Evolutionary conservation across 2,113 vertebrate species (phyloP), one percentile per base, ranked within the genome.

Genomic region (Corythaeola cristata): DNA sequence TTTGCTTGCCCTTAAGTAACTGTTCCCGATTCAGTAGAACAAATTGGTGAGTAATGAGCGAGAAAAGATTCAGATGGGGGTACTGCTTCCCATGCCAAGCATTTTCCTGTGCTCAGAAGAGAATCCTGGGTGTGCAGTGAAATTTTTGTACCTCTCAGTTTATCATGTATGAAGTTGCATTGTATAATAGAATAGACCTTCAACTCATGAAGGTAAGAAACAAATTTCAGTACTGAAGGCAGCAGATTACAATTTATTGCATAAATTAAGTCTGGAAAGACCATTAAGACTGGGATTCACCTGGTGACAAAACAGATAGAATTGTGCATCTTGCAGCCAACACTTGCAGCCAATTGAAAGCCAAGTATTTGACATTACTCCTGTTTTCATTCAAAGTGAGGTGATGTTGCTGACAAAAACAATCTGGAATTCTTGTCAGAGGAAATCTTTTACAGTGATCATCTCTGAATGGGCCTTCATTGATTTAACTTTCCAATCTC

Each of bases 11-110:
- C 64, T 81, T 39, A 95, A 68, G n/a, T 37, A 32, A 8, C 59
- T 44, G 30, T 84, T 94, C 47, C 75, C 78, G 56, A 67, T 91
- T 91, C 79, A 78, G 47, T 53, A 75, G 66, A 94, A 84, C 47
- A 83, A 95, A 71, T 15, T 78, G 83, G 83, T 33, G 73, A 49
- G 45, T 78, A 71, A 55, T 3, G 16, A 73, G 27, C 17, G 62
- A 74, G 72, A 75, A 58, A 35, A 72, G 19, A 27, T 71, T 80
- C 33, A 67, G 39, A 33, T 33, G 39, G 26, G 12, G 39, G 39
- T 41, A 35, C n/a, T 88, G 2, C 32, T 75, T 64, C 64, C 80
- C n/a, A 33, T 45, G n/a, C 32, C 56, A 56, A 49, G 16, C 18
- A 23, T 22, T 24, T 5, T 84, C 26, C 58, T 90, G 39, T 0